phyloP scores from a whole-genome alignment of 2,888 invertebrate genomes.

The Acrobasis suavella region DNA sequence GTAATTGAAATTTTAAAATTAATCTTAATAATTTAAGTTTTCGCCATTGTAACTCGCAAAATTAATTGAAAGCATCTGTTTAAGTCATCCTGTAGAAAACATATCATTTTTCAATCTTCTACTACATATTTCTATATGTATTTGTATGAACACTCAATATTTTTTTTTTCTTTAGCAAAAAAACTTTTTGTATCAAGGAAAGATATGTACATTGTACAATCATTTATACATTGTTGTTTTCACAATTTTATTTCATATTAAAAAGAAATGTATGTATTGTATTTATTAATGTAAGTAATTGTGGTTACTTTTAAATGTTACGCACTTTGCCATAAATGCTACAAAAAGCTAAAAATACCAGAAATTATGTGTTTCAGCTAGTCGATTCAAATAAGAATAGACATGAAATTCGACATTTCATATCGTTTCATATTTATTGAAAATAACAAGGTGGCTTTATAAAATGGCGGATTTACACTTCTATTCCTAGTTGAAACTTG shows the following conservation, averaged over 20 bases:
- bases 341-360: too few species aligned
- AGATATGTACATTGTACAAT: too few species aligned
- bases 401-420: too few species aligned
- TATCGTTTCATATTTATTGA: too few species aligned
- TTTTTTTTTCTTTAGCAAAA: background rate
- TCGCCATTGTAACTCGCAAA: background rate
- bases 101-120: constrained; percentile 1
- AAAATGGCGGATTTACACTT: too few species aligned
- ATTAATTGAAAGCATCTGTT: background rate
- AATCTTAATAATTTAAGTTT: background rate
- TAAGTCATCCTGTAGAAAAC: background rate
- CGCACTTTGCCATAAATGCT: constrained; percentile 12
- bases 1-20: constrained; percentile 7
- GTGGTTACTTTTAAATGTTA: background rate
- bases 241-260: background rate
- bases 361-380: too few species aligned
- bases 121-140: background rate
- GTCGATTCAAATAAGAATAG: too few species aligned
- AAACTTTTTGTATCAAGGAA: too few species aligned
- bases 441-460: too few species aligned
- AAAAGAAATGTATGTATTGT: background rate
- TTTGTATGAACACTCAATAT: background rate
- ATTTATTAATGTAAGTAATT: background rate
- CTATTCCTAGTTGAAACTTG: too few species aligned
- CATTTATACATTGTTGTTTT: background rate